Evolutionary conservation across 2,797 vertebrate species (phyloP).

Genomic region (Tolypeutes matacus): DNA sequence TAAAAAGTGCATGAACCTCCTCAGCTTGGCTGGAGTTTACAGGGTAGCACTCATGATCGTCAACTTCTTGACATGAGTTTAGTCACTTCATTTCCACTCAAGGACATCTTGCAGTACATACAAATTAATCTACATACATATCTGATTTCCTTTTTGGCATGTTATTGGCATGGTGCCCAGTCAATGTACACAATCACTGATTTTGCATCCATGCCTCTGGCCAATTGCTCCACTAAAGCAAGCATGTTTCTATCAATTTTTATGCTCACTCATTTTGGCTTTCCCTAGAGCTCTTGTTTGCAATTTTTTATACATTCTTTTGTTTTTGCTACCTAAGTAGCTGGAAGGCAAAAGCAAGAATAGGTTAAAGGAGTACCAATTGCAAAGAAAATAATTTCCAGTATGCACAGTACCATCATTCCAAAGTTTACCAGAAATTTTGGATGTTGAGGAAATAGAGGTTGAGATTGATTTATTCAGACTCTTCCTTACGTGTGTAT

Average conservation of each 20-base stretch:
- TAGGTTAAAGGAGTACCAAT: background rate
- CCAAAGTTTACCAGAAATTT: background rate
- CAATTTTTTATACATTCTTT: background rate
- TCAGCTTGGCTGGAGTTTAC: background rate
- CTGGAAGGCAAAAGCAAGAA: background rate
- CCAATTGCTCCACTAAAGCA: background rate
- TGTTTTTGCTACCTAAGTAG: background rate
- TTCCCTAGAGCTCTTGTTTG: conserved; percentile 31
- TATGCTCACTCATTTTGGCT: background rate
- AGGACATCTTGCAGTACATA: background rate
- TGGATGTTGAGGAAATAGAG: background rate
- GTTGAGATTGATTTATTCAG: background rate
- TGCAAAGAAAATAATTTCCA: background rate
- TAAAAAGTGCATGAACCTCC: background rate
- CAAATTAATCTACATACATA: background rate
- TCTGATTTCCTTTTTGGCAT: background rate
- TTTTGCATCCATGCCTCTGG: background rate
- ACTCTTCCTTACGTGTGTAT: background rate
- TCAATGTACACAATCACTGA: background rate
- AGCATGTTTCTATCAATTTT: background rate
- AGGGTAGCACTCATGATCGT: background rate
- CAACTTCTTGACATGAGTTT: background rate
- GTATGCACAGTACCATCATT: background rate
- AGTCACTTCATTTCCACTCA: background rate
- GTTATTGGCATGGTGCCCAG: background rate